phyloP scores from a whole-genome alignment of 2,113 vertebrate species.

The Cathartes aura region DNA sequence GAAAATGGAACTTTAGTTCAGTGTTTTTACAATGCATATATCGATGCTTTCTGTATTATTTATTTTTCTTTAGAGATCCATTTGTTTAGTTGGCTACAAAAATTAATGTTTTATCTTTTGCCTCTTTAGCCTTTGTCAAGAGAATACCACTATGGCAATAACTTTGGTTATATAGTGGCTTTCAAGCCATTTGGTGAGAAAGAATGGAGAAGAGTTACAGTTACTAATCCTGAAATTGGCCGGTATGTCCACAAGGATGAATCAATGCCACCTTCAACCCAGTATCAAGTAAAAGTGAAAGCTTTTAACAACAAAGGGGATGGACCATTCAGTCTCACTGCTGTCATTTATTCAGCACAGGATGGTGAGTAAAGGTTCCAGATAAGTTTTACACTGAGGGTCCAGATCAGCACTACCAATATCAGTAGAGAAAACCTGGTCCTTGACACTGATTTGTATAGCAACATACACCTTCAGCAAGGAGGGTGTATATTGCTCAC shows the following conservation, averaged over 20 bases:
- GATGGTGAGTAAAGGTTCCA: conserved; percentile 82
- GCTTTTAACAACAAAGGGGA: conserved; percentile 93
- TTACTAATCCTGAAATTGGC: conserved; percentile 86
- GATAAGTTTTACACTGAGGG: not conserved
- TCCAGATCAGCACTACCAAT: not conserved
- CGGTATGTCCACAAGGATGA: conserved; percentile 92
- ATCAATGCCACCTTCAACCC: conserved; percentile 81
- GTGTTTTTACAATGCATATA: not conserved
- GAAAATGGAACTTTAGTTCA: not conserved
- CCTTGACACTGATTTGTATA: not conserved
- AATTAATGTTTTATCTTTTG: not conserved
- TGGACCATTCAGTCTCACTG: conserved; percentile 90
- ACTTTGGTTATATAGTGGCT: conserved; percentile 94
- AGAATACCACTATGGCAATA: conserved; percentile 92
- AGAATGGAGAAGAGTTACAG: conserved; percentile 90
- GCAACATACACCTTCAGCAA: not conserved
- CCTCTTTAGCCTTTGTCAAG: conserved; percentile 87
- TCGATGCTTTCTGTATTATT: not conserved
- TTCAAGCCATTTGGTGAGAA: conserved; percentile 84
- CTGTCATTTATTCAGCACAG: conserved; percentile 87
- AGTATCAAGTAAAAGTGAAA: conserved; percentile 95
- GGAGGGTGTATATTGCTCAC: not conserved
- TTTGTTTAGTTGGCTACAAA: not conserved
- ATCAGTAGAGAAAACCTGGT: not conserved
- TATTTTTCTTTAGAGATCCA: not conserved